Evolutionary conservation across 2,797 vertebrate genomes (phyloP), one percentile per base, ranked within the genome.

Genomic region (Poliocrania exsul): DNA sequence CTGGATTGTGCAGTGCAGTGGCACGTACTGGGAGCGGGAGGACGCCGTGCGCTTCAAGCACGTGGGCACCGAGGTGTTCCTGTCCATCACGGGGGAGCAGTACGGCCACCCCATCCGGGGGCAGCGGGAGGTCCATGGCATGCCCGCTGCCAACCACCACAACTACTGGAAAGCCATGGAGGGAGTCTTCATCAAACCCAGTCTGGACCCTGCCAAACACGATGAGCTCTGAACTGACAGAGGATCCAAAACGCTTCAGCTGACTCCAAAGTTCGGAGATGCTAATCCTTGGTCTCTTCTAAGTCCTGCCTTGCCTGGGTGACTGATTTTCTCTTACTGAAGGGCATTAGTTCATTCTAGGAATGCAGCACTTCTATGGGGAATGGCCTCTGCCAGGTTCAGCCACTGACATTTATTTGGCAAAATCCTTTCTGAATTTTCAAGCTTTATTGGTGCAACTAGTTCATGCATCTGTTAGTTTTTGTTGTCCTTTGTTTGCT

Each of bases 91-190:
- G 0, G 99, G 99, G 5, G 99, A 99, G 91, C 99, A 99, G 96
- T 99, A 99, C 3, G 99, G 99, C 13, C 99, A 99, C 94, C 99
- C 99, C 70, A 99, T 99, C 89, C 97, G 99, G 4, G 99, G 99
- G 29, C 99, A 99, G 85, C 97, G 98, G 3, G 99, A 99, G 95
- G 99, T 99, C 13, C 99, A 99, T 16, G 99, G 98, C 94, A 99
- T 99, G 98, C 72, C 97, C 77, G 87, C 98, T 1, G 91, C 99
- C 86, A 99, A 97, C 95, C 97, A 98, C 14, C 97, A 99, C 98
- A 99, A 98, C 96, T 99, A 98, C 69, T 99, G 99, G 99, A 99
- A 98, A 65, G 98, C 98, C 86, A 99, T 99, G 99, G 99, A 99
- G 95, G 99, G 99, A 3, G 97, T 99, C 91, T 99, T 99, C 97